Percentiles rank a stretch among this genome's conserved stretches.
phyloP scores from a whole-genome alignment of 2,888 invertebrate species.

The Disparrhopalites patrizii region DNA sequence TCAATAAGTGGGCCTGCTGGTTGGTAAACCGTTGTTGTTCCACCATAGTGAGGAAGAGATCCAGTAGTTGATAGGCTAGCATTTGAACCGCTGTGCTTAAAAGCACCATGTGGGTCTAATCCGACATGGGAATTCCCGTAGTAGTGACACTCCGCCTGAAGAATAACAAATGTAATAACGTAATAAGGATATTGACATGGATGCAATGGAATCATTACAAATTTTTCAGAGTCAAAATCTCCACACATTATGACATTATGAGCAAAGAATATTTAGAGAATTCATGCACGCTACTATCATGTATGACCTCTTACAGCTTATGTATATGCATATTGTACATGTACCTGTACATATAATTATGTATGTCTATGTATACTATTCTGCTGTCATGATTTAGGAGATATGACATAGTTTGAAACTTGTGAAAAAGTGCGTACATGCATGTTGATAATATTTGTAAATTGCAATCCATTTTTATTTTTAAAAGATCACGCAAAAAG shows the following conservation, averaged over 20 bases:
- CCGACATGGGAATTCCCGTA: no score
- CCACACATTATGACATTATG: no score
- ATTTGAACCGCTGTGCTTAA: no score
- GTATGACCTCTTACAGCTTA: not conserved
- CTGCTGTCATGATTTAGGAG: not conserved
- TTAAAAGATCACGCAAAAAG: constrained; percentile 20
- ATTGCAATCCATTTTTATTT: no score
- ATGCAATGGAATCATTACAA: no score
- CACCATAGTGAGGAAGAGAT: constrained; percentile 12
- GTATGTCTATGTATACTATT: not conserved
- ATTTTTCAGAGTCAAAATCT: not conserved
- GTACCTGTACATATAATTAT: not conserved
- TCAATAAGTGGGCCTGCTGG: constrained; percentile 82
- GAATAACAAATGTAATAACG: no score
- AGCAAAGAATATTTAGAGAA: no score
- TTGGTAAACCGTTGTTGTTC: constrained; percentile 60
- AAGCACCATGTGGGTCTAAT: no score
- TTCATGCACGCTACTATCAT: not conserved
- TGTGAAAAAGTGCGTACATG: no score
- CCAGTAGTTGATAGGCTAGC: not conserved
- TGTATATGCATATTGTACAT: not conserved
- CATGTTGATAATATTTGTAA: no score
- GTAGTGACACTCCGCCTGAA: no score
- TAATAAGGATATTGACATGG: no score
- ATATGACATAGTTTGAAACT: not conserved